These are phyloP conservation scores for Acromyrmex heyeri DNA, from an alignment of 1,140 invertebrate genomes.

Conservation along the genomic window DNA sequence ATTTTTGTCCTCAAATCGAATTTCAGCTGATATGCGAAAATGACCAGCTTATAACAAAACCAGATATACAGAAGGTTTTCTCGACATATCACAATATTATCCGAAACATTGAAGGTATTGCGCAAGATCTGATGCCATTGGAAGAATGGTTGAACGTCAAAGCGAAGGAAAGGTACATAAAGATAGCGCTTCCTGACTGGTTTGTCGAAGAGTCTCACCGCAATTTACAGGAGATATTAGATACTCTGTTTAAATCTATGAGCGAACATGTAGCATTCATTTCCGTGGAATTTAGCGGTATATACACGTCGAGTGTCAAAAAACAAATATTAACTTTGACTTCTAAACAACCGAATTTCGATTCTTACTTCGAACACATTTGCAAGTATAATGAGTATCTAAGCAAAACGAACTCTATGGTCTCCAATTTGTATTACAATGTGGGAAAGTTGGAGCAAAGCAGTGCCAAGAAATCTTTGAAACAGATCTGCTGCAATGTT, in stretches of 20 bases:
- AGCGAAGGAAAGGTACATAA: conserved; percentile 74
- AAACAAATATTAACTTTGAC: conserved; percentile 65
- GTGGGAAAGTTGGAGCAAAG: conserved; percentile 80
- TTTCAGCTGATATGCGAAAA: conserved; percentile 80
- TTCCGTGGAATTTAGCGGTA: conserved; percentile 63
- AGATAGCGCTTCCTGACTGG: conserved; percentile 81
- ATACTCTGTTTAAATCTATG: conserved; percentile 78
- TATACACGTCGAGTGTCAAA: conserved; percentile 61
- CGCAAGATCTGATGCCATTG: conserved; percentile 82
- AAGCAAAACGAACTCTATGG: conserved; percentile 75
- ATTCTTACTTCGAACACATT: conserved; percentile 75
- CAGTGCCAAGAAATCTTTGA: conserved; percentile 77
- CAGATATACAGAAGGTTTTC: conserved; percentile 79
- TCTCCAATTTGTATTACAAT: conserved; percentile 77
- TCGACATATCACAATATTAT: conserved; percentile 79
- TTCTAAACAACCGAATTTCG: conserved; percentile 69
- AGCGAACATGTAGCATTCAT: conserved; percentile 72
- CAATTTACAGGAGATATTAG: conserved; percentile 76
- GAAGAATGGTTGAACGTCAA: conserved; percentile 79
- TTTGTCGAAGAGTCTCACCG: conserved; percentile 79
- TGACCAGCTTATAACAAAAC: conserved; percentile 76
- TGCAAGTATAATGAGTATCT: conserved; percentile 79
- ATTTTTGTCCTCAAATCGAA: conserved; percentile 79
- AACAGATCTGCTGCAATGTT: conserved; percentile 72
- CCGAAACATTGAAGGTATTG: conserved; percentile 77